phyloP scores from a whole-genome alignment of 2,888 invertebrate genomes.

The Polietes domitor region DNA sequence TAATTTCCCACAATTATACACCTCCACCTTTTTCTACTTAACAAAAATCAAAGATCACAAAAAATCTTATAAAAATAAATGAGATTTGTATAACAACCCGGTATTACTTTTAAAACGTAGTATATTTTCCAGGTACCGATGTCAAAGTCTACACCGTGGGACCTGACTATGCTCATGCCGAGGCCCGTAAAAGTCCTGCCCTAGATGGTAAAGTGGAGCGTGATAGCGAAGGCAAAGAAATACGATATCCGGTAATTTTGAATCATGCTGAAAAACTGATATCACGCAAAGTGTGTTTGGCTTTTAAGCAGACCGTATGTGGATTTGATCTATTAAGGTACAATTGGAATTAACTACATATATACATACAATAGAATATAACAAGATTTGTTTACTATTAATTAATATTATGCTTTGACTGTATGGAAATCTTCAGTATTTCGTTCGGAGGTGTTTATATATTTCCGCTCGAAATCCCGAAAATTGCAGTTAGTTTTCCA shows the following conservation, averaged over 20 bases:
- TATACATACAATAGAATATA: too few relatives aligned
- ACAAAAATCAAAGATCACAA: conserved; percentile 45
- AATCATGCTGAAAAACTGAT: conserved; percentile 98
- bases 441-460: too few relatives aligned
- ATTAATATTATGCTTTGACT: too few relatives aligned
- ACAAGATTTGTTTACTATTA: too few relatives aligned
- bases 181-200: conserved; percentile 99
- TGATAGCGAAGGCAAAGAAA: conserved; percentile 98
- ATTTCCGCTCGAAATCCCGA: too few relatives aligned
- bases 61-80: conserved; percentile 70
- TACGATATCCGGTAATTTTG: conserved; percentile 98
- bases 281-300: conserved; percentile 97
- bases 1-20: conserved; percentile 15
- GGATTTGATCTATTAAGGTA: conserved; percentile 97
- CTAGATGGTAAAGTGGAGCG: conserved; percentile 99
- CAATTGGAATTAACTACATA: conserved; percentile 50
- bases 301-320: conserved; percentile 99
- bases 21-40: conserved; percentile 20
- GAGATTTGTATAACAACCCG: conserved; percentile 76
- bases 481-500: too few relatives aligned
- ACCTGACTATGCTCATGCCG: conserved; percentile 99
- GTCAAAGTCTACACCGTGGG: conserved; percentile 98
- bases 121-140: conserved; percentile 84
- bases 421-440: too few relatives aligned
- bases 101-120: conserved; percentile 81